phyloP scores from a whole-genome alignment of 2,113 vertebrate genomes.

The Rhadina sibilatrix region DNA sequence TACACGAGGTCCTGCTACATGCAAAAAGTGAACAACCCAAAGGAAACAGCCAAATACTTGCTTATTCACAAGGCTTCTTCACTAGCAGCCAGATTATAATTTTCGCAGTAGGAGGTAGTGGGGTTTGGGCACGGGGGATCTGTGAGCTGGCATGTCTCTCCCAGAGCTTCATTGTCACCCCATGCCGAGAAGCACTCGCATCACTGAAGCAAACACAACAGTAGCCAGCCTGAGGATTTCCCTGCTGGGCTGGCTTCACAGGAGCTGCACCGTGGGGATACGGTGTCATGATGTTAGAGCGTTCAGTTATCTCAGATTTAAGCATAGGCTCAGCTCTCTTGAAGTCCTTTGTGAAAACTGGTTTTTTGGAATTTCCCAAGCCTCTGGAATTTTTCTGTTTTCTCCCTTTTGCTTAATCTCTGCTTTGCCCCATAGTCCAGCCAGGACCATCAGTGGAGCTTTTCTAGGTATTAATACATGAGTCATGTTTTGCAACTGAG shows the following conservation, averaged over 20 bases:
- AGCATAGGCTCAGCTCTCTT: not conserved
- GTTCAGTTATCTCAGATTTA: not conserved
- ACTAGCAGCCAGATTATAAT: not conserved
- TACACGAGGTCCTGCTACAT: not conserved
- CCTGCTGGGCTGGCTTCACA: not conserved
- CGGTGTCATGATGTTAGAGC: not conserved
- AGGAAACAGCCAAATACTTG: not conserved
- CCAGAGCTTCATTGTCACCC: constrained; percentile 5
- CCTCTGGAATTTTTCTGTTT: not conserved
- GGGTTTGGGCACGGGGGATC: not conserved
- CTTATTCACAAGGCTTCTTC: not conserved
- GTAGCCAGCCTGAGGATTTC: not conserved
- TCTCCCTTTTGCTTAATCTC: not conserved
- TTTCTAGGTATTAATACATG: constrained; percentile 6
- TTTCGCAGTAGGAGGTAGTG: constrained; percentile 20
- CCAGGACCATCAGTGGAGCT: not conserved
- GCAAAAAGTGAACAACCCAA: not conserved
- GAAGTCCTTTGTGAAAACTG: not conserved
- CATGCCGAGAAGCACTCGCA: not conserved
- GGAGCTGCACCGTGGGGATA: not conserved
- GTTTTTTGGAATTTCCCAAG: not conserved
- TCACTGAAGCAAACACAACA: not conserved
- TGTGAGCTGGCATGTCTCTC: not conserved
- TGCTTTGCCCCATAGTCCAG: not conserved
- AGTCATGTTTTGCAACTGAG: not conserved